Base-by-base conservation (phyloP, 2,113 vertebrate species). In the Pteruthius melanotis region DNA sequence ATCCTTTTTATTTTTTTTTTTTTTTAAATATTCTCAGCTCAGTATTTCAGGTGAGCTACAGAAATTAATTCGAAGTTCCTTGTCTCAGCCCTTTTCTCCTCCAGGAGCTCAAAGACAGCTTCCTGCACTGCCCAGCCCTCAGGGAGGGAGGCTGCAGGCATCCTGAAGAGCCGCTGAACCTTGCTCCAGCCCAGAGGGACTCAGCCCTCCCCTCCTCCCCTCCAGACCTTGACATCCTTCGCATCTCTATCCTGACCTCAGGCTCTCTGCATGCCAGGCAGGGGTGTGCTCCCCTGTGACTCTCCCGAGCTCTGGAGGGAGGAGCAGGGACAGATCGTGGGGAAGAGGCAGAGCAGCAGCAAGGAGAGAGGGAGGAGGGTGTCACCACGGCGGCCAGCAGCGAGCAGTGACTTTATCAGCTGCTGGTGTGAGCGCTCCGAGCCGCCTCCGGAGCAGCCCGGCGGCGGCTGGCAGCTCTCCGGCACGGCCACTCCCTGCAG, bases 371-470 rank as follows among this genome's bases (percentile, higher is more conserved):
- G 47, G 9, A 77, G 33, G 26, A 59, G 23, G 52, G 6, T 17
- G 84, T 54, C 39, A 7, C 22, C 35, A 7, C 31, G 4, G 11
- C 0, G 0, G 30, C 30, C 61, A 37, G 53, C 22, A 47, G 22
- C 0, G 0, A 49, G 59, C 11, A 9, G 53, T 7, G 75, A 13
- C 83, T 65, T 49, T 3, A 27, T 44, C 53, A 40, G 7, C 37
- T 19, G 28, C 8, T 23, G 3, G 0, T 5, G 45, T 6, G 31
- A n/a, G 74, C n/a, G 9, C 35, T 14, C 33, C 0, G 1, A 71
- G 33, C 66, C 45, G n/a, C 15, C 40, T 22, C 31, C 39, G 45
- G 45, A 78, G 86, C 60, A 30, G 63, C 22, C 44, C 45, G 5
- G 15, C 27, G 18, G 35, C 59, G 50, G 42, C 66, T 0, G 1